Conservation (phyloP, 2,888 invertebrate genomes). For the Eugnorisma glareosa region DNA sequence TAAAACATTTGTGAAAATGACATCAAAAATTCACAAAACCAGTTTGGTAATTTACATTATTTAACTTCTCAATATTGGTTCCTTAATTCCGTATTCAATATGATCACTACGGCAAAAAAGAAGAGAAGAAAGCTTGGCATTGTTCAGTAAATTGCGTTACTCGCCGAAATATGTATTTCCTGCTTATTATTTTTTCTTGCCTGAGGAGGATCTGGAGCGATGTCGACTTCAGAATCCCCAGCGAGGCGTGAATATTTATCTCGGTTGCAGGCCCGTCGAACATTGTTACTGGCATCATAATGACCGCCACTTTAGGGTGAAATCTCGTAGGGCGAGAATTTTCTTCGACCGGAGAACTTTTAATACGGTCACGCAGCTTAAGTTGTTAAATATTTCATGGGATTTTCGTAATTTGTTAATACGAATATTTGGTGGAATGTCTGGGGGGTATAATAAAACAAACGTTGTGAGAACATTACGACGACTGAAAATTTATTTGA, state of each 20-base stretch:
- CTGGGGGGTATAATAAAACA: too few relatives aligned
- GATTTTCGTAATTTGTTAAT: conserved; percentile 56
- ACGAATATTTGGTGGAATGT: conserved; percentile 41
- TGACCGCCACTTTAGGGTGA: conserved; percentile 71
- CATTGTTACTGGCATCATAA: conserved; percentile 71
- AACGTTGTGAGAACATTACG: too few relatives aligned
- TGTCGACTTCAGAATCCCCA: conserved; percentile 67
- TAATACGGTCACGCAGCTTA: conserved; percentile 66
- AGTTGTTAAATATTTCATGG: conserved; percentile 65
- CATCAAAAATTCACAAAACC: conserved; percentile 8
- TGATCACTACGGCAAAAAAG: conserved; percentile 33
- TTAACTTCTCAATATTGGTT: conserved; percentile 10
- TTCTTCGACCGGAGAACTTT: conserved; percentile 64
- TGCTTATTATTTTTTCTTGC: conserved; percentile 72
- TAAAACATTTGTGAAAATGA: conserved; percentile 1
- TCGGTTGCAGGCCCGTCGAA: conserved; percentile 67
- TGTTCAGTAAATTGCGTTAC: conserved; percentile 57
- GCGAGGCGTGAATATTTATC: conserved; percentile 74
- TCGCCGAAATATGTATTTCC: conserved; percentile 56
- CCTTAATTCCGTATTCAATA: conserved; percentile 35
- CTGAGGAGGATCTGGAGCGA: conserved; percentile 66
- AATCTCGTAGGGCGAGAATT: conserved; percentile 66
- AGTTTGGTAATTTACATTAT: conserved; percentile 30
- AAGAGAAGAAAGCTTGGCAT: conserved; percentile 36
- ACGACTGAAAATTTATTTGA: too few relatives aligned